Conservation (phyloP, 53 echinoderm and acorn worm species). For the Antedon mediterranea region DNA sequence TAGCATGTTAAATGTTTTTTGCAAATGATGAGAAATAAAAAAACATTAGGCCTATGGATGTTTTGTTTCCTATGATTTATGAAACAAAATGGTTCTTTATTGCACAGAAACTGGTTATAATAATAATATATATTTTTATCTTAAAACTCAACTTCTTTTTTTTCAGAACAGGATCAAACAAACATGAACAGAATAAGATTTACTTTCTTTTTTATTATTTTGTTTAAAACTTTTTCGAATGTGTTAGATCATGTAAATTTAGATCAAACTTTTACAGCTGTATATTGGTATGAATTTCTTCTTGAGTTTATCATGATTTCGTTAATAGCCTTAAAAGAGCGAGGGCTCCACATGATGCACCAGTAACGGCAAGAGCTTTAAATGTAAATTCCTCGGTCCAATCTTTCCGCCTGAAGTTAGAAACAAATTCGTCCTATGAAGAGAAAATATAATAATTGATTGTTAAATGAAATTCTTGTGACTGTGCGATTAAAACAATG, state of each 20-base stretch:
- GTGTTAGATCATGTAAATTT: not conserved
- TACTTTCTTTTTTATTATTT: not conserved
- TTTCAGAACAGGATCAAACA: too few relatives aligned
- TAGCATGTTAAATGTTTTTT: too few relatives aligned
- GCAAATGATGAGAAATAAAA: too few relatives aligned
- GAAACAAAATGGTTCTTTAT: not conserved
- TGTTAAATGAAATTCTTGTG: too few relatives aligned
- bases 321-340: conserved; percentile 69
- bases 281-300: not conserved
- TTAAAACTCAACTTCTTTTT: not conserved
- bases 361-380: conserved; percentile 68
- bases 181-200: too few relatives aligned
- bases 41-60: too few relatives aligned
- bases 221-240: not conserved
- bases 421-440: conserved; percentile 64
- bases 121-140: not conserved
- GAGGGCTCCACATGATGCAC: conserved; percentile 67
- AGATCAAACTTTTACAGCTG: not conserved
- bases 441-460: conserved; percentile 5
- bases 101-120: not conserved
- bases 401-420: conserved; percentile 93
- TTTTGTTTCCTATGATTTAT: too few relatives aligned
- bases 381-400: conserved; percentile 92
- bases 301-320: conserved; percentile 12
- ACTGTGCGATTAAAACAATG: too few relatives aligned